These are phyloP conservation scores for Hippocampus zosterae DNA, from an alignment of 2,113 vertebrate genomes.

Conservation along the genomic window DNA sequence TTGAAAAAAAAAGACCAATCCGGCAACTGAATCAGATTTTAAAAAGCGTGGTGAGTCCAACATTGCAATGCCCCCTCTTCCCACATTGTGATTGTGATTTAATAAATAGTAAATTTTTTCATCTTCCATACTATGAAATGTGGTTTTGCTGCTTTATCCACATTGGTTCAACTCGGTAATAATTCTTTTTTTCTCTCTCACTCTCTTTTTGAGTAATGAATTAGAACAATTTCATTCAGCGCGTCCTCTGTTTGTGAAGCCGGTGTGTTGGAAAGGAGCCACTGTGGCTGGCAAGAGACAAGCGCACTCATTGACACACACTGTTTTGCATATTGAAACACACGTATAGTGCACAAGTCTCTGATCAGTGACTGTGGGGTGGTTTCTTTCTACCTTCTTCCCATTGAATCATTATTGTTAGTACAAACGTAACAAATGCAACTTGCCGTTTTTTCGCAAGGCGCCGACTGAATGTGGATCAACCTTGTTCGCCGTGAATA, in stretches of 20 bases:
- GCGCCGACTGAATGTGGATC: slow-evolving; percentile 23
- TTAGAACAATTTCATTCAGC: slow-evolving; percentile 34
- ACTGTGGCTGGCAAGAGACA: slow-evolving; percentile 15
- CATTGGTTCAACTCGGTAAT: slow-evolving; percentile 19
- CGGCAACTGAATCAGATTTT: no score
- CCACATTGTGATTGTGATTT: no score
- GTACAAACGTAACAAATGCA: slow-evolving; percentile 15
- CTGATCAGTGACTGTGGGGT: slow-evolving; percentile 16
- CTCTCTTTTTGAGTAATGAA: not conserved
- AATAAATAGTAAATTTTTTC: no score
- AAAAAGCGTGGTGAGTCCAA: no score
- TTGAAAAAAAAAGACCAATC: no score
- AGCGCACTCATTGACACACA: slow-evolving; percentile 7
- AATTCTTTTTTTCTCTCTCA: no score
- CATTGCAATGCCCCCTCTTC: no score
- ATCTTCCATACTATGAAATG: not conserved
- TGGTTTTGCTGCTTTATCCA: not conserved
- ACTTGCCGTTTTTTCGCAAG: slow-evolving; percentile 16
- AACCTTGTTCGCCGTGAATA: slow-evolving; percentile 44
- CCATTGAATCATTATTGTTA: slow-evolving; percentile 20
- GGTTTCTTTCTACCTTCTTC: slow-evolving; percentile 3
- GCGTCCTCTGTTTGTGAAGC: slow-evolving; percentile 19
- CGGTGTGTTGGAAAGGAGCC: slow-evolving; percentile 28
- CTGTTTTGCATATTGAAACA: slow-evolving; percentile 17
- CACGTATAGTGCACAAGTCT: slow-evolving; percentile 3